phyloP scores from a whole-genome alignment of 2,888 invertebrate genomes.

The Leptinotarsa juncta region DNA sequence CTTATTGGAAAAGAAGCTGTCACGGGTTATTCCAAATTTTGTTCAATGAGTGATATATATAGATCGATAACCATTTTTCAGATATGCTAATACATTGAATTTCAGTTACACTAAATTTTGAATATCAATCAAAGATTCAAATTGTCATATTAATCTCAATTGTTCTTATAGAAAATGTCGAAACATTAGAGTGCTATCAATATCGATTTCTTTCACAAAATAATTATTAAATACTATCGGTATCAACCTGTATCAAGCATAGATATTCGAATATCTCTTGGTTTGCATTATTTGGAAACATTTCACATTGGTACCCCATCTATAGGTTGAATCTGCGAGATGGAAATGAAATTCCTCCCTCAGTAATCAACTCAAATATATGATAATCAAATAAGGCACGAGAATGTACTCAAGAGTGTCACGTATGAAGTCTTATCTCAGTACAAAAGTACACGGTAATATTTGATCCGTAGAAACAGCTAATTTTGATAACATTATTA shows the following conservation, averaged over 20 bases:
- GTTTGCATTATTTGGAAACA: no score
- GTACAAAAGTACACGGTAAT: constrained; percentile 39
- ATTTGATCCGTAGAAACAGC: constrained; percentile 15
- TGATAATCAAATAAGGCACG: constrained; percentile 17
- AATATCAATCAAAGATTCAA: no score
- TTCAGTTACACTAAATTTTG: no score
- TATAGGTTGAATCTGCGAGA: neutral
- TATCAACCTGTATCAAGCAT: neutral
- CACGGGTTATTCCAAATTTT: no score
- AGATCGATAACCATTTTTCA: neutral
- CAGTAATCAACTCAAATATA: neutral
- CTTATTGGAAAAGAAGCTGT: no score
- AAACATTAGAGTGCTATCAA: neutral
- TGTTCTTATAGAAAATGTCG: neutral
- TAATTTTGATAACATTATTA: constrained; percentile 27
- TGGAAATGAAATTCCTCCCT: neutral
- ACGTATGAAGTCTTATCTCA: constrained; percentile 42
- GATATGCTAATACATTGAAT: neutral
- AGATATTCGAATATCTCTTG: neutral
- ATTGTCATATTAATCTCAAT: neutral
- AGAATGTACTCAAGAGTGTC: constrained; percentile 23
- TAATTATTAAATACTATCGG: neutral
- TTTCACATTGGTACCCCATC: no score
- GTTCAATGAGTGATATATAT: no score
- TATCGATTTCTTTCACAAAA: neutral